Percentiles rank a stretch among this genome's conserved stretches.
phyloP scores from a whole-genome alignment of 2,888 invertebrate genomes.

The Phyto melanocephala region DNA sequence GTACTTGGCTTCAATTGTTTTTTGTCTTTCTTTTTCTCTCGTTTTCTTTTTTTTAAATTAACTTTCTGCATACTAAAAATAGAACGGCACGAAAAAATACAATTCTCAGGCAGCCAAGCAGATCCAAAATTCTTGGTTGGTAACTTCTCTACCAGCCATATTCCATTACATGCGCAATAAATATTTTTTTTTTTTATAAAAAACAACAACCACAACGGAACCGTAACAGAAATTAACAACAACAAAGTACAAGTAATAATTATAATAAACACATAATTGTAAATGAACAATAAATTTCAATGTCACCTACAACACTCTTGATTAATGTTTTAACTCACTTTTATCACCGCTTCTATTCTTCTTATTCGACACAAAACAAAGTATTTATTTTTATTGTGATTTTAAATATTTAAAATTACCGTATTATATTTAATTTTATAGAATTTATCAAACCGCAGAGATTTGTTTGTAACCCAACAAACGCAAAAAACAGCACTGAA shows the following conservation, averaged over 20 bases:
- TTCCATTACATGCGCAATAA: background rate
- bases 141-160: background rate
- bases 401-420: no score
- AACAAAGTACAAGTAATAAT: background rate
- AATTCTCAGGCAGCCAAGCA: conserved; percentile 73
- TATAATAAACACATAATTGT: conserved; percentile 47
- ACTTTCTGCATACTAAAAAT: background rate
- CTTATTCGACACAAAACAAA: conserved; percentile 9
- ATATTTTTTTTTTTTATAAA: no score
- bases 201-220: background rate
- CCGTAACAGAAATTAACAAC: background rate
- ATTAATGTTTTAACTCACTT: conserved; percentile 67
- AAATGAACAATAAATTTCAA: conserved; percentile 71
- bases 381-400: background rate
- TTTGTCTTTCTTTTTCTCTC: no score
- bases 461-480: no score
- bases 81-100: background rate
- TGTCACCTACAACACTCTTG: conserved; percentile 73
- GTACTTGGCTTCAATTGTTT: no score
- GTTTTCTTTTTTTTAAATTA: conserved; percentile 2
- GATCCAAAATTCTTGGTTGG: conserved; percentile 61
- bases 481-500: no score
- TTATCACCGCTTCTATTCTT: background rate
- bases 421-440: background rate
- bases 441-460: background rate